phyloP scores from a whole-genome alignment of 1,140 invertebrate species.

The Drosophila nannoptera region DNA sequence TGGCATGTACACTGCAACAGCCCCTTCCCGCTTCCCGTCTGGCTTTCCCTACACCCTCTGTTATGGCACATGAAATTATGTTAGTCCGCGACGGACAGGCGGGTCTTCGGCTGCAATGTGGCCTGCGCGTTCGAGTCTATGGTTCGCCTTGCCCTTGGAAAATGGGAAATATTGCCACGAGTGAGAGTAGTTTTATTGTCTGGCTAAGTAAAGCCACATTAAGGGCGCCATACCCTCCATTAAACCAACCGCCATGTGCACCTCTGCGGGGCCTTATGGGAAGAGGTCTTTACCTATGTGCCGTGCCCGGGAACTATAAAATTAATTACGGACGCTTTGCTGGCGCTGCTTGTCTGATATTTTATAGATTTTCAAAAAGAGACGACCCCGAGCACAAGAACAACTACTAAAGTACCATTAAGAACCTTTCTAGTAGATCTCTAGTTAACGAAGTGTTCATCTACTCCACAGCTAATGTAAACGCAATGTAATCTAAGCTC shows the following conservation, averaged over 20 bases:
- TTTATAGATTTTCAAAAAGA: slow-evolving; percentile 60
- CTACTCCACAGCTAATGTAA: too few relatives aligned
- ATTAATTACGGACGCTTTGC: slow-evolving; percentile 63
- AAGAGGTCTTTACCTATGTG: slow-evolving; percentile 45
- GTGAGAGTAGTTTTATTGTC: slow-evolving; percentile 56
- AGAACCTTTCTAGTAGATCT: too few relatives aligned
- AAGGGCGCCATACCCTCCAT: slow-evolving; percentile 8
- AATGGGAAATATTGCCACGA: slow-evolving; percentile 52
- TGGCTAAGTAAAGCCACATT: slow-evolving; percentile 31
- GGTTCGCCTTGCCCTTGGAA: slow-evolving; percentile 59
- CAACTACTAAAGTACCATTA: too few relatives aligned
- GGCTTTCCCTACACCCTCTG: background rate
- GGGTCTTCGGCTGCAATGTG: background rate
- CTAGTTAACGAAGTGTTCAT: too few relatives aligned
- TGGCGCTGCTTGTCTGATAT: slow-evolving; percentile 38
- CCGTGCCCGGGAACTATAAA: slow-evolving; percentile 57
- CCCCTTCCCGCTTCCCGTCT: background rate
- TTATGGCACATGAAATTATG: slow-evolving; percentile 36
- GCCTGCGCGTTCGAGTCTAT: too few relatives aligned
- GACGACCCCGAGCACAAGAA: background rate
- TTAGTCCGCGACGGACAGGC: slow-evolving; percentile 27
- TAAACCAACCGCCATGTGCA: slow-evolving; percentile 8
- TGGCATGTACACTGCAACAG: slow-evolving; percentile 3
- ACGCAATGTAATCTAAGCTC: too few relatives aligned
- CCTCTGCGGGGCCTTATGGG: slow-evolving; percentile 3